These are phyloP conservation scores for Sphenopsis melanotis DNA, from an alignment of 2,797 vertebrate species.

Conservation along the genomic window DNA sequence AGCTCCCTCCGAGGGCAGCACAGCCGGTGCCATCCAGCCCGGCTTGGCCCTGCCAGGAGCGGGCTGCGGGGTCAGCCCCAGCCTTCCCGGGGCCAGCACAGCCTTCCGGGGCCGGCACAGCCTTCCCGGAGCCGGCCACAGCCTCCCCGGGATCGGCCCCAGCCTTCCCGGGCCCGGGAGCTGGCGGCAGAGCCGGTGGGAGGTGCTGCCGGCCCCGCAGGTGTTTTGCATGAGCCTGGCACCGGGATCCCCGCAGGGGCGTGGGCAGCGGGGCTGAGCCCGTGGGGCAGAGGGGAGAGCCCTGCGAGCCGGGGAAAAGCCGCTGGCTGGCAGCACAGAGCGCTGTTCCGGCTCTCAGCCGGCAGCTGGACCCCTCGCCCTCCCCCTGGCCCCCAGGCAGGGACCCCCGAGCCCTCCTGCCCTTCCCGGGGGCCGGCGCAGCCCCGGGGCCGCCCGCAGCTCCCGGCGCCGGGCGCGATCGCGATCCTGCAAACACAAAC, in stretches of 20 bases:
- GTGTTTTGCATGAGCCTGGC: background rate
- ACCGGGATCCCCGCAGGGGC: background rate
- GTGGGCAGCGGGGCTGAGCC: background rate
- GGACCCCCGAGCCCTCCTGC: rapidly evolving
- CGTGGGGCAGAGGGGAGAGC: background rate
- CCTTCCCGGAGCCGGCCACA: too few relatives aligned
- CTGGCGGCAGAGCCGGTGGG: background rate
- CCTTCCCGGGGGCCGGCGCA: background rate
- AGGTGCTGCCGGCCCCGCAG: background rate
- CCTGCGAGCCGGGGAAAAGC: background rate
- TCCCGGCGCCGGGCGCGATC: background rate
- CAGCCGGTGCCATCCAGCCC: too few relatives aligned
- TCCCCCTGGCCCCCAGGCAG: background rate
- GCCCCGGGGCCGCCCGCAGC: background rate
- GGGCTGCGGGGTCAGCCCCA: too few relatives aligned
- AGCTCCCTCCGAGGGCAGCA: too few relatives aligned
- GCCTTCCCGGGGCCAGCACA: too few relatives aligned
- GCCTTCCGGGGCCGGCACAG: too few relatives aligned
- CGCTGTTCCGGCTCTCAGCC: rapidly evolving
- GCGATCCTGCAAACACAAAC: background rate
- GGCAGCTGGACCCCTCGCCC: background rate
- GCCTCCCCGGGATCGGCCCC: too few relatives aligned
- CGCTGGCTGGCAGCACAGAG: background rate
- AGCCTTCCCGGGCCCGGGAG: too few relatives aligned
- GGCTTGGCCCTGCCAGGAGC: too few relatives aligned